Conservation (phyloP, 2,797 vertebrate species). For the Lepus oiostolus region DNA sequence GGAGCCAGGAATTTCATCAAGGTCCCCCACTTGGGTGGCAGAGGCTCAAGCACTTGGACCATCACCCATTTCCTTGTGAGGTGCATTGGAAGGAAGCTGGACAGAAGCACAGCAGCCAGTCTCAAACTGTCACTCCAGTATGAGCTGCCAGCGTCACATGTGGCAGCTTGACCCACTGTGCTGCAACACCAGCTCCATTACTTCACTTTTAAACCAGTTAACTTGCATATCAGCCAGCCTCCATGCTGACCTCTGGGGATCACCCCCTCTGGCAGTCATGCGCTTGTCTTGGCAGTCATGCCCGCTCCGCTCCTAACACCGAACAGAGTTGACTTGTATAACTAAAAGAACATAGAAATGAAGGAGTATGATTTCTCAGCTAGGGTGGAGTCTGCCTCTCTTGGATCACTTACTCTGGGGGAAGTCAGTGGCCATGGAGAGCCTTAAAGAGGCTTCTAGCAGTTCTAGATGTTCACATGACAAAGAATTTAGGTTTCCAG, state of each 20-base stretch:
- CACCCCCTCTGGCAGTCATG: background rate
- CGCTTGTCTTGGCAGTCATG: background rate
- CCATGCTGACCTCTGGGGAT: background rate
- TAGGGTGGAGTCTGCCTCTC: background rate
- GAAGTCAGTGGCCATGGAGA: background rate
- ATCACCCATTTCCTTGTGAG: too few relatives aligned
- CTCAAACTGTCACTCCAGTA: too few relatives aligned
- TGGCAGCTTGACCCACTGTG: too few relatives aligned
- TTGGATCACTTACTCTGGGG: background rate
- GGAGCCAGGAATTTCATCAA: too few relatives aligned
- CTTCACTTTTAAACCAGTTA: constrained; percentile 9
- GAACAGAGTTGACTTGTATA: background rate
- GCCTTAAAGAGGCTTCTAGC: background rate
- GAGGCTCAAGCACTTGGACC: too few relatives aligned
- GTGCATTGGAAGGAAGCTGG: too few relatives aligned
- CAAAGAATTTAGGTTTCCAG: background rate
- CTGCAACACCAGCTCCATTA: background rate
- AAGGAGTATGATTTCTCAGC: background rate
- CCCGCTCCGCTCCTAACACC: background rate
- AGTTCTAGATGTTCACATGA: background rate
- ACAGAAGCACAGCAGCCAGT: too few relatives aligned
- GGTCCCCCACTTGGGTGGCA: too few relatives aligned
- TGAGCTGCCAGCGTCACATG: too few relatives aligned
- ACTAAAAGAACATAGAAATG: background rate
- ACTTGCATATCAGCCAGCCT: background rate